phyloP scores from a whole-genome alignment of 2,113 vertebrate species.

The Australoheros scitulus region DNA sequence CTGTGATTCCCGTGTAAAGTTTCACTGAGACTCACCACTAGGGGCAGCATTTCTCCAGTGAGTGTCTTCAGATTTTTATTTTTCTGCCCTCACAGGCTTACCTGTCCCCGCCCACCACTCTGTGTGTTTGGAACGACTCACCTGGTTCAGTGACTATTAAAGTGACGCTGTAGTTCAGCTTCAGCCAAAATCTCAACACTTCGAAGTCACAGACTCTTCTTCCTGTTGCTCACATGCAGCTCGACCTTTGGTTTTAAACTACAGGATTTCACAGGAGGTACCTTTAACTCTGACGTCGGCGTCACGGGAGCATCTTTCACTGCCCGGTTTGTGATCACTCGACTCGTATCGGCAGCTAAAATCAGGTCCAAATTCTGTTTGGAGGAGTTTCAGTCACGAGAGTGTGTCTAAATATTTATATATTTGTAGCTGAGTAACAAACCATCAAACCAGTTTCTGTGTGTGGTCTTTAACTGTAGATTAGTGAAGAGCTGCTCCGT shows the following conservation, averaged over 20 bases:
- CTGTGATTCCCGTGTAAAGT: not conserved
- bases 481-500: not conserved
- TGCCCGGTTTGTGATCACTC: not conserved
- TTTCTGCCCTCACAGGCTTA: no score
- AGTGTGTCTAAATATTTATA: not conserved
- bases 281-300: not conserved
- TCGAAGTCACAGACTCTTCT: not conserved
- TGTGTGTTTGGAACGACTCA: not conserved
- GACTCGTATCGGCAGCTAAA: constrained; percentile 41
- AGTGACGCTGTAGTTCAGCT: no score
- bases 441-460: not conserved
- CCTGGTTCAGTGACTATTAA: no score
- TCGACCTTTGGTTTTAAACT: not conserved
- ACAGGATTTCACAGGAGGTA: not conserved
- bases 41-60: not conserved
- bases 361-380: not conserved
- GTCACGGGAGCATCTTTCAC: not conserved
- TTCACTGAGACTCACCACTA: not conserved
- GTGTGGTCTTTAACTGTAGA: not conserved
- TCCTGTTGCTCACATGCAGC: not conserved
- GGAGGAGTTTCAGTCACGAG: not conserved
- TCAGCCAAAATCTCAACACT: no score
- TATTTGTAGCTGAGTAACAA: not conserved
- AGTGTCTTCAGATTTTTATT: not conserved
- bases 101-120: not conserved